Evolutionary conservation across 2,888 invertebrate species (phyloP).

Genomic region (Caenorhabditis auriculariae): DNA sequence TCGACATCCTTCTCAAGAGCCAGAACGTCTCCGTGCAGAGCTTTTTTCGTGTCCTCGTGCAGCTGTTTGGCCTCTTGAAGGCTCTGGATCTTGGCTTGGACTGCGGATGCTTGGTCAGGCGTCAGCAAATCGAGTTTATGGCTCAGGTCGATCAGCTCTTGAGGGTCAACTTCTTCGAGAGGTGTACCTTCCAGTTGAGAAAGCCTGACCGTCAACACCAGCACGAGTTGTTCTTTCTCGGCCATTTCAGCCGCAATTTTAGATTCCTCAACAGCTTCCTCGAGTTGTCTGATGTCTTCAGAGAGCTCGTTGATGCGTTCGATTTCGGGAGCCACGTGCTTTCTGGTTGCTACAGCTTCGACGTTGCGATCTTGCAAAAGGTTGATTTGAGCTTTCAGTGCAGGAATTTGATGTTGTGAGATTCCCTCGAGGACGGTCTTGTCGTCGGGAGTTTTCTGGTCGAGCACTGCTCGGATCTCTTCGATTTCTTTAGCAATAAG

Average conservation of each 20-base stretch:
- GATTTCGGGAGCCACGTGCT: slow-evolving; percentile 28
- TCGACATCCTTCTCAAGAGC: slow-evolving; percentile 13
- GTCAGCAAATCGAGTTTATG: slow-evolving; percentile 19
- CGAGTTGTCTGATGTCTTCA: slow-evolving; percentile 10
- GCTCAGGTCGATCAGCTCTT: slow-evolving; percentile 5
- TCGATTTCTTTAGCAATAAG: slow-evolving; percentile 35
- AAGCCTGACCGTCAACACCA: slow-evolving; percentile 13
- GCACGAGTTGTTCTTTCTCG: slow-evolving; percentile 17
- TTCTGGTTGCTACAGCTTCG: slow-evolving; percentile 22
- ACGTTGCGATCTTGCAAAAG: slow-evolving; percentile 25
- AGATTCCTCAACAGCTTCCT: slow-evolving; percentile 9
- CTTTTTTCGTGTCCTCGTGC: slow-evolving; percentile 21
- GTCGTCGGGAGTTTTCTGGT: slow-evolving; percentile 12
- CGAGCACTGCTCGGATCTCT: slow-evolving; percentile 15
- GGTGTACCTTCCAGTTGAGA: slow-evolving; percentile 13
- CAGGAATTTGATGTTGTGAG: slow-evolving; percentile 22
- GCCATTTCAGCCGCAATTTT: slow-evolving; percentile 12
- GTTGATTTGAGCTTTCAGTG: slow-evolving; percentile 32
- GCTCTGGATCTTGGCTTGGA: slow-evolving; percentile 7
- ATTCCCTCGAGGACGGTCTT: slow-evolving; percentile 18
- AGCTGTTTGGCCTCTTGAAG: slow-evolving; percentile 6
- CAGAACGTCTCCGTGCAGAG: slow-evolving; percentile 25
- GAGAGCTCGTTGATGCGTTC: slow-evolving; percentile 12
- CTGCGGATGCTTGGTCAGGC: slow-evolving; percentile 9
- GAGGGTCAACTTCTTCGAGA: slow-evolving; percentile 6